A percentile compares a stretch with the other conserved stretches of the same genome.
phyloP scores from a whole-genome alignment of 2,888 invertebrate species.

The Orthosia incerta region DNA sequence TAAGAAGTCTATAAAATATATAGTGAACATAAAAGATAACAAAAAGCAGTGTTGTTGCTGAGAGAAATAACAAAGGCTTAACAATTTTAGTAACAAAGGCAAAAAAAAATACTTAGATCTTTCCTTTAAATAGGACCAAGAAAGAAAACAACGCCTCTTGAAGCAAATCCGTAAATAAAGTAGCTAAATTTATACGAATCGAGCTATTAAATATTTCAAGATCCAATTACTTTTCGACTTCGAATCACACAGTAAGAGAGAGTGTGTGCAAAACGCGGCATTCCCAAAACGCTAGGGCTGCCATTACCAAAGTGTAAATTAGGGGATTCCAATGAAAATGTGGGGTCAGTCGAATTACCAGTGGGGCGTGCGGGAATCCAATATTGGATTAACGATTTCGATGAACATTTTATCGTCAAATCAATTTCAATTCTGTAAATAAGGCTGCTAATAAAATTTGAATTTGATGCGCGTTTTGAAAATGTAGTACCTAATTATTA shows the following conservation, averaged over 20 bases:
- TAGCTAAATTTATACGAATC: constrained; percentile 4
- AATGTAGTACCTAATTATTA: constrained; percentile 55
- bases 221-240: constrained; percentile 46
- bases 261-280: constrained; percentile 51
- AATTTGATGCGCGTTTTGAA: constrained; percentile 36
- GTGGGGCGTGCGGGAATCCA: constrained; percentile 64
- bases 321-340: constrained; percentile 74
- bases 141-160: constrained; percentile 13
- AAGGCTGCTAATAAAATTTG: constrained; percentile 54
- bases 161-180: constrained; percentile 37
- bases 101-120: neutral
- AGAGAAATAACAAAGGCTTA: constrained; percentile 7
- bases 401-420: constrained; percentile 62
- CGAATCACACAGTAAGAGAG: constrained; percentile 46
- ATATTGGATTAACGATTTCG: constrained; percentile 71
- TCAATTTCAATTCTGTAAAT: constrained; percentile 65
- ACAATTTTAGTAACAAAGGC: constrained; percentile 27
- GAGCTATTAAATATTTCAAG: constrained; percentile 22
- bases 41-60: neutral
- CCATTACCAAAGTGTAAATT: constrained; percentile 75
- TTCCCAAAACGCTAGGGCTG: constrained; percentile 63
- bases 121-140: neutral
- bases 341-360: constrained; percentile 68
- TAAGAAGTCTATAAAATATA: neutral
- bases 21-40: constrained; percentile 20